Evolutionary conservation across 2,888 invertebrate genomes (phyloP).

Genomic region (Hirtodrosophila cameraria): DNA sequence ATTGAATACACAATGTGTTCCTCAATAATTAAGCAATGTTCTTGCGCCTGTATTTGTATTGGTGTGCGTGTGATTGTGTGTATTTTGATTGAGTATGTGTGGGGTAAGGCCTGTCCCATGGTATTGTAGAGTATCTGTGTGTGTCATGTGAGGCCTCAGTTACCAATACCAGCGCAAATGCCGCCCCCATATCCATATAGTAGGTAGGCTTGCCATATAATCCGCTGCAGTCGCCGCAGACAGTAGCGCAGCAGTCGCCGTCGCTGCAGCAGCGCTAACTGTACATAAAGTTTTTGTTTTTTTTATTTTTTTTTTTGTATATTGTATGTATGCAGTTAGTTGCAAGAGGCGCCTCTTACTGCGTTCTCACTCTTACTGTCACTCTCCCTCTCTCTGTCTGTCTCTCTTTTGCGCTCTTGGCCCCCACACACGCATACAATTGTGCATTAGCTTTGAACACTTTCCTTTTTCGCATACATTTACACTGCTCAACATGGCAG

Average conservation of each 20-base stretch:
- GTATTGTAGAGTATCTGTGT: conserved; percentile 7
- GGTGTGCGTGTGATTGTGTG: conserved; percentile 2
- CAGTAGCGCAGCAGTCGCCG: no score
- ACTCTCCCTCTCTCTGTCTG: background rate
- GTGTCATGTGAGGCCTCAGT: conserved; percentile 45
- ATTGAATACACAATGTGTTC: conserved; percentile 35
- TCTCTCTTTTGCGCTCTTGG: background rate
- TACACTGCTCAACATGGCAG: conserved; percentile 38
- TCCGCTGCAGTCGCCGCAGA: conserved; percentile 29
- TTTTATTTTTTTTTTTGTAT: conserved; percentile 13
- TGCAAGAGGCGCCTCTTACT: conserved; percentile 36
- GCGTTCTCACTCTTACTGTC: no score
- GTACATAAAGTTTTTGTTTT: conserved; percentile 34
- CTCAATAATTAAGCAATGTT: conserved; percentile 56
- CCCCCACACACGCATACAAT: conserved; percentile 24
- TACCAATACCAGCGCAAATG: conserved; percentile 26
- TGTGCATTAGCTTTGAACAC: conserved; percentile 54
- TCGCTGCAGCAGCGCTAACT: conserved; percentile 36
- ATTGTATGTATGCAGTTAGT: conserved; percentile 44
- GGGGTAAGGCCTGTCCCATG: no score
- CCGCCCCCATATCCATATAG: conserved; percentile 44
- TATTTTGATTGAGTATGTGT: no score
- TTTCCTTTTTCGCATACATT: conserved; percentile 66
- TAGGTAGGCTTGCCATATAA: conserved; percentile 43
- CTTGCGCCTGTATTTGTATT: conserved; percentile 16